Evolutionary conservation across 2,113 vertebrate species (phyloP), one percentile per base, ranked within the genome.

Genomic region (Psilopsiagon aurifrons): DNA sequence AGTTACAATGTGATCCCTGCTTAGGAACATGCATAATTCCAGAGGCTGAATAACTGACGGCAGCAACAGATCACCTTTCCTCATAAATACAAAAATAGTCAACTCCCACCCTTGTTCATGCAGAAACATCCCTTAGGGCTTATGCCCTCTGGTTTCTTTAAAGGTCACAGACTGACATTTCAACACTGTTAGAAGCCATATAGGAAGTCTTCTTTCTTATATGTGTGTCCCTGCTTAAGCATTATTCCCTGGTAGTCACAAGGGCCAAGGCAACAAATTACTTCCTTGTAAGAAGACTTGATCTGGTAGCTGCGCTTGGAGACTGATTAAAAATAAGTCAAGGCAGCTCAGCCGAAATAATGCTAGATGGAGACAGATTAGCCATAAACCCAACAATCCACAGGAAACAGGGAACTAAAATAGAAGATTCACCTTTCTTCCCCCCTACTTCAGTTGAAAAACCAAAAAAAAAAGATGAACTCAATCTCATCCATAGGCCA

Each of bases 11-110:
- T 17, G 62, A 33, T 44, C 22, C 24, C 69, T 67, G 37, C 33
- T 46, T 15, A 43, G 44, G 19, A 80, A 69, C 29, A 18, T 0
- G 2, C 1, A 1, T 17, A 49, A n/a, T 9, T 80, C 39, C 7
- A 17, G 3, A 22, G 52, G 51, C n/a, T 37, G 63, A 44, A 67
- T 16, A 79, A 92, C 43, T 47, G 28, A 82, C 71, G 33, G 39
- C 33, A 14, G 31, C 16, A 47, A 28, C 28, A 27, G 1, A 44
- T 69, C 69, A 60, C 66, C 35, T 33, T 33, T 67, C 49, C 17
- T 13, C 5, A 12, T 24, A 59, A 63, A 66, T 18, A 3, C 17
- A 37, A 22, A 20, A 44, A 7, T 2, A 31, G 44, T n/a, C 69
- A 31, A 51, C 74, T 83, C 35, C 57, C 75, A 64, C 63, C 67